Evolutionary conservation across 37 sponge, comb jelly and placozoan genomes (phyloP).

Genomic region (Axinella damicornis): DNA sequence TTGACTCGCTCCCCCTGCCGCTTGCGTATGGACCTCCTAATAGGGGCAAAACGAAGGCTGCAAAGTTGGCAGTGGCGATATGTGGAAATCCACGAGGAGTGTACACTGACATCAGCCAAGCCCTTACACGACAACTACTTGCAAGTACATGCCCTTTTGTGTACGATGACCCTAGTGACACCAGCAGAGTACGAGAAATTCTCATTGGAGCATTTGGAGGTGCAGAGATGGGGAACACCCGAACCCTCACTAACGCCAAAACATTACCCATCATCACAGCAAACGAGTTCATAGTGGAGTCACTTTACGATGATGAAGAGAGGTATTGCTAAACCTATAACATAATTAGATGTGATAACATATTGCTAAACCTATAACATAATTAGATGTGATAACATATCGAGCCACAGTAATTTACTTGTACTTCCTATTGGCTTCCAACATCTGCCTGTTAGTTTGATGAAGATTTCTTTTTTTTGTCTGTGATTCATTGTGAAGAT

Average conservation of each 20-base stretch:
- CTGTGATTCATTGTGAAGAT: no score
- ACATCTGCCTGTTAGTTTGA: no score
- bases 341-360: no score
- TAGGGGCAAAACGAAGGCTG: constrained; percentile 25
- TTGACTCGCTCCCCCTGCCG: background rate
- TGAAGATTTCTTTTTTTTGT: no score
- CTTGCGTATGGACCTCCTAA: constrained; percentile 7
- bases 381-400: no score
- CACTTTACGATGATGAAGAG: background rate
- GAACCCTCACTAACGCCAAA: background rate
- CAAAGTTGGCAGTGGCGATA: constrained; percentile 21
- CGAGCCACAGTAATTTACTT: no score
- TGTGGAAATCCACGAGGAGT: constrained; percentile 30
- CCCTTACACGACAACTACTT: background rate
- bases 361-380: no score
- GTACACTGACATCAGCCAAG: background rate
- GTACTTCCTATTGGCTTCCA: no score
- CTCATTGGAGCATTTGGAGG: constrained; percentile 44
- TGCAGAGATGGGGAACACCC: background rate
- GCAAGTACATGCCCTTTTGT: constrained; percentile 13
- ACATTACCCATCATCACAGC: background rate
- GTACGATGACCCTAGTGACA: constrained; percentile 42
- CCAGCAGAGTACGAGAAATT: background rate
- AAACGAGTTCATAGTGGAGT: constrained; percentile 15
- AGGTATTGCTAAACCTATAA: background rate